Evolutionary conservation across 2,888 invertebrate species (phyloP).

Genomic region (Nyleta sp.): DNA sequence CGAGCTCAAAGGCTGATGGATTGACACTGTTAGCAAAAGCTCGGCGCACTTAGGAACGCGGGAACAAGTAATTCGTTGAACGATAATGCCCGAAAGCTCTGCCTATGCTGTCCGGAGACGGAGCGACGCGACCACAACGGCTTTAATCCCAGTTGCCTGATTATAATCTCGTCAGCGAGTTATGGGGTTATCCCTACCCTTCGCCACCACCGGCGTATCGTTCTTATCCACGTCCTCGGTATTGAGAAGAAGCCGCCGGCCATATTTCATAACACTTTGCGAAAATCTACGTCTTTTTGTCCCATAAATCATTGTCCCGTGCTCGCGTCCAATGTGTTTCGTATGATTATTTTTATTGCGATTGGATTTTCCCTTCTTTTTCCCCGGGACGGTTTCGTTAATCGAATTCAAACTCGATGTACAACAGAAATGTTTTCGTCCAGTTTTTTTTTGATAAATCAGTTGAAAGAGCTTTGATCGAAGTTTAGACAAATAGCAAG

Average conservation of each 20-base stretch:
- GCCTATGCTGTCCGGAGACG: slow-evolving; percentile 67
- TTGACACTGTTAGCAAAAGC: slow-evolving; percentile 76
- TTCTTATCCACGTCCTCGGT: slow-evolving; percentile 38
- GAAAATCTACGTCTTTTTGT: slow-evolving; percentile 32
- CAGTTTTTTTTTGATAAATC: no score
- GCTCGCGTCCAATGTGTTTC: slow-evolving; percentile 13
- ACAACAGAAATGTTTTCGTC: no score
- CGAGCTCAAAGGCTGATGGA: slow-evolving; percentile 75
- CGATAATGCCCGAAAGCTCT: slow-evolving; percentile 65
- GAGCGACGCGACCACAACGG: slow-evolving; percentile 67
- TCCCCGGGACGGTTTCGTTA: no score
- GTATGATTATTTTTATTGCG: slow-evolving; percentile 14
- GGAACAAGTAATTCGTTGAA: slow-evolving; percentile 65
- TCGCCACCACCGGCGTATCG: slow-evolving; percentile 42
- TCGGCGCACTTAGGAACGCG: slow-evolving; percentile 57
- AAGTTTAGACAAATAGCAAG: no score
- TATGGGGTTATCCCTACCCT: slow-evolving; percentile 74
- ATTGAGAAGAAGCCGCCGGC: slow-evolving; percentile 27
- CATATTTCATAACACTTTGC: slow-evolving; percentile 46
- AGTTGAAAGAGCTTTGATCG: no score
- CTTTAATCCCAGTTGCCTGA: slow-evolving; percentile 80
- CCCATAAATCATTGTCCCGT: slow-evolving; percentile 28
- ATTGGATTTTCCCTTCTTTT: not conserved
- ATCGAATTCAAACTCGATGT: no score
- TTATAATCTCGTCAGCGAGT: slow-evolving; percentile 82